Evolutionary conservation across 2,888 invertebrate species (phyloP).

Genomic region (Glaucopsyche alexis): DNA sequence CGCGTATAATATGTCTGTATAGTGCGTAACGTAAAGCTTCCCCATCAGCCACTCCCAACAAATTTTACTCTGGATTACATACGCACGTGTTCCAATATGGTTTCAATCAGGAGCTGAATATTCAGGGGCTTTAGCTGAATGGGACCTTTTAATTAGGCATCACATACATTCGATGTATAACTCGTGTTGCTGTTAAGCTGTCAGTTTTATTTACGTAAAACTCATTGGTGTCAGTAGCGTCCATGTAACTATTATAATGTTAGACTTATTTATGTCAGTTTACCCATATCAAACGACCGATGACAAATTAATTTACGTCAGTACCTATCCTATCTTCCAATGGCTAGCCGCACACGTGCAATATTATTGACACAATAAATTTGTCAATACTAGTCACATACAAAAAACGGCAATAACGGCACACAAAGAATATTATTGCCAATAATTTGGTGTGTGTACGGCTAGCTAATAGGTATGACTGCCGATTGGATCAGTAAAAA

Average conservation of each 20-base stretch:
- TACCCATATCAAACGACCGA: too few species aligned
- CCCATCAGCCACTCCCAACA: constrained; percentile 29
- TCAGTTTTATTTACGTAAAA: not conserved
- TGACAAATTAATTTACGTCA: too few species aligned
- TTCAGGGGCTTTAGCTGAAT: constrained; percentile 32
- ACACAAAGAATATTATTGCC: too few species aligned
- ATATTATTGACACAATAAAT: too few species aligned
- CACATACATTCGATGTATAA: constrained; percentile 28
- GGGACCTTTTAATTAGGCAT: constrained; percentile 31
- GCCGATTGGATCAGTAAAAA: too few species aligned
- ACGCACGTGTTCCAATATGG: constrained; percentile 33
- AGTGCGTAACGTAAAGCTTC: constrained; percentile 1
- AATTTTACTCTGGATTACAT: constrained; percentile 32
- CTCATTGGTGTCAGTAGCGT: not conserved
- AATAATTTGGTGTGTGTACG: too few species aligned
- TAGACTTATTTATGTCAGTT: not conserved
- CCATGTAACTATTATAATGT: not conserved
- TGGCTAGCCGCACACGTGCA: too few species aligned
- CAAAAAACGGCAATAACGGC: too few species aligned
- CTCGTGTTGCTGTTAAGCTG: constrained; percentile 5
- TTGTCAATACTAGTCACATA: too few species aligned
- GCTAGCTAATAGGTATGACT: too few species aligned
- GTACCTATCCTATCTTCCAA: too few species aligned
- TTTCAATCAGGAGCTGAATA: constrained; percentile 33
- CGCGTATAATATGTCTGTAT: not conserved